Evolutionary conservation across 64 coral and sea anemone species (phyloP).

Genomic region (Dendronephthya gigantea): DNA sequence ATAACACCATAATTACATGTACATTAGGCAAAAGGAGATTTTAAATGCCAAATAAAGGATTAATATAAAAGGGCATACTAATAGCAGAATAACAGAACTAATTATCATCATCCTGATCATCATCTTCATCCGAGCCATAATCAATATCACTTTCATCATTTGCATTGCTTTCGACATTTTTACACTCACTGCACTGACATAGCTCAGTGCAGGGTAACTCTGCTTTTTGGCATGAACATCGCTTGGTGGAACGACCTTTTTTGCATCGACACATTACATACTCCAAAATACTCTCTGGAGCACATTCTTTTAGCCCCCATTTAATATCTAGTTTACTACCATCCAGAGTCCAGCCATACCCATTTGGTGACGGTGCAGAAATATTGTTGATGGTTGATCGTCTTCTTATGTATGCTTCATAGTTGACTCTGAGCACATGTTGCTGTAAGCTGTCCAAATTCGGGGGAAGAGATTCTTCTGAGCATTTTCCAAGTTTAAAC

Average conservation of each 20-base stretch:
- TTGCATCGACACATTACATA: constrained; percentile 4
- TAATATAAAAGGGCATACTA: too few species aligned
- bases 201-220: background rate
- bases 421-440: too few species aligned
- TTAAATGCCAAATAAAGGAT: too few species aligned
- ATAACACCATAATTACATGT: too few species aligned
- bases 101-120: constrained; percentile 12
- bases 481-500: too few species aligned
- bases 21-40: too few species aligned
- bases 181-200: too few species aligned
- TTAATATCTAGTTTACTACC: too few species aligned
- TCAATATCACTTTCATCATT: background rate
- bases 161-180: background rate
- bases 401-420: too few species aligned
- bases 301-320: too few species aligned
- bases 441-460: too few species aligned
- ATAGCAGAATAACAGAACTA: background rate
- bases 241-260: background rate
- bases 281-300: background rate
- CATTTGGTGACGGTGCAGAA: constrained; percentile 7
- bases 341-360: constrained; percentile 2
- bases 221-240: background rate
- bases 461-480: too few species aligned
- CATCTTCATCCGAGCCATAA: background rate
- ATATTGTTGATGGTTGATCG: background rate